A percentile compares a stretch with the other conserved stretches of the same genome.
Conservation (phyloP, 2,888 invertebrate genomes). For the Folsomia candida region DNA sequence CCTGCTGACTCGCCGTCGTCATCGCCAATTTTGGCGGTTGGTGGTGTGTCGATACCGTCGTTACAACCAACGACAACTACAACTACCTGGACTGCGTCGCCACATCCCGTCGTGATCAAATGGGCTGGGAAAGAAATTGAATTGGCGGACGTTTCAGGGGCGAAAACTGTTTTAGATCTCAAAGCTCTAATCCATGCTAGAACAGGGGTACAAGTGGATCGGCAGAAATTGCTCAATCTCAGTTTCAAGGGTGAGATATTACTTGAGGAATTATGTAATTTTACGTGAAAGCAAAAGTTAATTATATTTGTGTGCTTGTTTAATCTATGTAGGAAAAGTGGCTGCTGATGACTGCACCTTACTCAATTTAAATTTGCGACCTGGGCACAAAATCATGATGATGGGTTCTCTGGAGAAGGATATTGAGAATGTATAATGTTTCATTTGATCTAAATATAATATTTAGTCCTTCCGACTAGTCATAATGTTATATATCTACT, state of each 20-base stretch:
- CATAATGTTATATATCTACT: too few species aligned
- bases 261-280: too few species aligned
- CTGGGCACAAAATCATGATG: conserved; percentile 91
- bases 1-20: too few species aligned
- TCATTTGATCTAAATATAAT: too few species aligned
- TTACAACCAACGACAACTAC: too few species aligned
- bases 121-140: conserved; percentile 91
- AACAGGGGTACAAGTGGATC: conserved; percentile 86
- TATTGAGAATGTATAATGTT: too few species aligned
- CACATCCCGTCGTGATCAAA: conserved; percentile 68
- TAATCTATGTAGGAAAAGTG: conserved; percentile 87
- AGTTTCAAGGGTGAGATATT: conserved; percentile 89
- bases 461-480: too few species aligned
- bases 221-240: conserved; percentile 89
- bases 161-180: conserved; percentile 73
- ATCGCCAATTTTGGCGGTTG: too few species aligned
- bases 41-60: too few species aligned
- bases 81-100: too few species aligned
- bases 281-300: too few species aligned
- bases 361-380: conserved; percentile 74
- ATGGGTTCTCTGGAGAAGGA: conserved; percentile 93
- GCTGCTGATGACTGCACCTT: conserved; percentile 76
- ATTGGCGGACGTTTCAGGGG: conserved; percentile 70
- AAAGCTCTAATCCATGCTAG: conserved; percentile 81
- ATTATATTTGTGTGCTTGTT: too few species aligned